phyloP scores from a whole-genome alignment of 1,140 invertebrate genomes.

The Magallana angulata region DNA sequence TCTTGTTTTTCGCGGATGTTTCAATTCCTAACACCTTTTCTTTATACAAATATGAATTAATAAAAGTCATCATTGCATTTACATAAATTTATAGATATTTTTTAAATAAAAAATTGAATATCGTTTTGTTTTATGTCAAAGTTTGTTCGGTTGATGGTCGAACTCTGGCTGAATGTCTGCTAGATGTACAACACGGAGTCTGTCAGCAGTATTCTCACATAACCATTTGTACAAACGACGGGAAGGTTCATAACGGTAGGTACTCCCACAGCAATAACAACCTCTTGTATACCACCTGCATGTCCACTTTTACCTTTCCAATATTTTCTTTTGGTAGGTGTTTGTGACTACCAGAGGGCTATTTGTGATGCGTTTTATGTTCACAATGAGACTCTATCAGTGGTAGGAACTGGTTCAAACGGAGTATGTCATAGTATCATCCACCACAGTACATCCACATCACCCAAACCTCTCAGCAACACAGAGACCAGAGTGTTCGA shows the following conservation, averaged over 20 bases:
- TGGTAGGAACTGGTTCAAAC: neutral
- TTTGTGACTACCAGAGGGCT: slow-evolving; percentile 9
- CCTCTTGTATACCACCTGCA: no score
- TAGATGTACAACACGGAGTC: neutral
- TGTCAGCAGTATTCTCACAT: slow-evolving; percentile 7
- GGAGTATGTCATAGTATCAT: neutral
- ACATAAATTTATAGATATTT: no score
- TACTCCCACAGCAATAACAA: no score
- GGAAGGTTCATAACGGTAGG: neutral
- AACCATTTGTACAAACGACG: neutral
- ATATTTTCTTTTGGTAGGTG: neutral
- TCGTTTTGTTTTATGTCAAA: neutral
- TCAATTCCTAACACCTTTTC: no score
- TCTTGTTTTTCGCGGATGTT: no score
- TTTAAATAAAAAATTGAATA: no score
- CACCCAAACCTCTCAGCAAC: neutral
- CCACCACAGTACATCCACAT: neutral
- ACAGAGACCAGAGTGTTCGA: neutral
- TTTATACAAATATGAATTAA: no score
- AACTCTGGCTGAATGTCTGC: neutral
- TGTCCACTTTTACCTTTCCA: no score
- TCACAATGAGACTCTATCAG: neutral
- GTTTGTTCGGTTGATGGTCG: neutral
- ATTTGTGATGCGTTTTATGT: slow-evolving; percentile 8
- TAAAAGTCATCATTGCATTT: no score